Percentiles rank a stretch among this genome's conserved stretches.
phyloP scores from a whole-genome alignment of 2,797 vertebrate species.

The Mionectes olivaceus region DNA sequence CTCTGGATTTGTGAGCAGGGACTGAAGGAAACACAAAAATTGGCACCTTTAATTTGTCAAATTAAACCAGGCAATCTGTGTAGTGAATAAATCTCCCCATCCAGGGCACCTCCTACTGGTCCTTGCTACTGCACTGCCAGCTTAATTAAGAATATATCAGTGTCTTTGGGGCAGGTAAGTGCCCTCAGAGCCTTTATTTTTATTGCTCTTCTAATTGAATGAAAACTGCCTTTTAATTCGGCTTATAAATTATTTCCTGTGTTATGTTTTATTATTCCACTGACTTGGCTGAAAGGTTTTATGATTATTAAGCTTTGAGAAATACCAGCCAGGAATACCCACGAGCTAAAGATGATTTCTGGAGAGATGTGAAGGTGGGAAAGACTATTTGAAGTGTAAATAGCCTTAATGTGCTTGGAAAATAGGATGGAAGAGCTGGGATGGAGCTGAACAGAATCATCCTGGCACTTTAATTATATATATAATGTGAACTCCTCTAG shows the following conservation, averaged over 20 bases:
- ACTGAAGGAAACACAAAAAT: constrained; percentile 25
- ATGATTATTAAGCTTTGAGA: neutral
- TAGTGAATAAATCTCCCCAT: neutral
- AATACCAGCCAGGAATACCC: neutral
- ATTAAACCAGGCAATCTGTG: neutral
- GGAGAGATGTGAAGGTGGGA: neutral
- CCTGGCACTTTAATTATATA: neutral
- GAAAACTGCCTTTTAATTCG: neutral
- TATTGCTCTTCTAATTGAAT: neutral
- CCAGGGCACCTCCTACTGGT: constrained; percentile 11
- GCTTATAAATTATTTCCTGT: constrained; percentile 13
- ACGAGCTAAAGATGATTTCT: neutral
- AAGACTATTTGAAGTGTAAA: too few species aligned
- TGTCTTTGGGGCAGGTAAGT: constrained; percentile 6
- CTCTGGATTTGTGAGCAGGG: neutral
- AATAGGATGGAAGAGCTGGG: neutral
- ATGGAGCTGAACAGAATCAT: neutral
- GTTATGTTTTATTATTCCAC: neutral
- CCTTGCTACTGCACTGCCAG: constrained; percentile 27
- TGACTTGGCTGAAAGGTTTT: neutral
- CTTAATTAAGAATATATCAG: constrained; percentile 30
- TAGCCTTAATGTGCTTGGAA: neutral
- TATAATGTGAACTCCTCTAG: neutral
- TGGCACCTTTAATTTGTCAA: neutral
- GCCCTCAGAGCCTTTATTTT: neutral